These are phyloP conservation scores for Anabacerthia variegaticeps DNA, from an alignment of 2,797 vertebrate species.

Conservation along the genomic window DNA sequence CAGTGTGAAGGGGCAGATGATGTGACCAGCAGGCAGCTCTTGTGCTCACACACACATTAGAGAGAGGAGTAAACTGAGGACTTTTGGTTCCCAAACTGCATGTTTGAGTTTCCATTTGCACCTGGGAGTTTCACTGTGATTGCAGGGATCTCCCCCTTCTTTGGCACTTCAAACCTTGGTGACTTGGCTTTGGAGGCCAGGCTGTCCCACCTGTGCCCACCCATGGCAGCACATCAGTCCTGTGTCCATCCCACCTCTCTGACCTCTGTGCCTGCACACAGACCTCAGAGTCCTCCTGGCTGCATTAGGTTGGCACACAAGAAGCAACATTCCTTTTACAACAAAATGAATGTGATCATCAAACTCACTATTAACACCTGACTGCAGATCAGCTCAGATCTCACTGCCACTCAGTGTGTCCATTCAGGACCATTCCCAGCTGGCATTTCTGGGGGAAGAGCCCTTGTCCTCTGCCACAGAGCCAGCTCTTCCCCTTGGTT, in stretches of 20 bases:
- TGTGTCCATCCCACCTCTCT: background rate
- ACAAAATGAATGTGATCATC: background rate
- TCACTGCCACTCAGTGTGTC: fast-evolving
- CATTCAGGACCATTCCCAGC: background rate
- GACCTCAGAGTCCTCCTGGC: background rate
- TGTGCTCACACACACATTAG: no score
- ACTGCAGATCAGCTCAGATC: background rate
- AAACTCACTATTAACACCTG: background rate
- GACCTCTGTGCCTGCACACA: background rate
- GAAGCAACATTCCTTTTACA: background rate
- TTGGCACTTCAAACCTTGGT: background rate
- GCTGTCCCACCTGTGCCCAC: background rate
- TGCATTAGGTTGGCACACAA: background rate
- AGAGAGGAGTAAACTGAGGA: background rate
- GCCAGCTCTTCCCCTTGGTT: background rate
- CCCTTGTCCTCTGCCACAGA: background rate
- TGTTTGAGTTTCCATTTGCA: background rate
- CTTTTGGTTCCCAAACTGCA: background rate
- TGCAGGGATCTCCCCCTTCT: background rate
- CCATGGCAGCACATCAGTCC: background rate
- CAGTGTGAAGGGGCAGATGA: background rate
- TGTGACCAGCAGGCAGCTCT: background rate
- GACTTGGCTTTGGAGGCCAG: background rate
- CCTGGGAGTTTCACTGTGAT: background rate
- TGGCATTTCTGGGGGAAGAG: background rate